Conservation (phyloP, 64 coral and sea anemone species). For the Stichodactyla mertensii region DNA sequence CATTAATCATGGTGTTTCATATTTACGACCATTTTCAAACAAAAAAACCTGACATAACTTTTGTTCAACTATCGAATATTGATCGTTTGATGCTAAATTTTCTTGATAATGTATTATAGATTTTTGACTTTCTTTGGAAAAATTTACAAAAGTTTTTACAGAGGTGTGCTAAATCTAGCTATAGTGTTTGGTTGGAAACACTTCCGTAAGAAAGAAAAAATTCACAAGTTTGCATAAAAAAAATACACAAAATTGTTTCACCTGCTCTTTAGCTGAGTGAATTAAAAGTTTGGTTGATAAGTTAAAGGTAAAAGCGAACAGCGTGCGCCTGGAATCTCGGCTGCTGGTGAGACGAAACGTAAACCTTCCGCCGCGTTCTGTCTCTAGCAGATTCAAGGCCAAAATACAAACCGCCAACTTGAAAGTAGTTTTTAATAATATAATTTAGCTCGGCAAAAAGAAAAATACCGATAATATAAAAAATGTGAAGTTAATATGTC, state of each 20-base stretch:
- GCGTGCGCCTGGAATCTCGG: too few species aligned
- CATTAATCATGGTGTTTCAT: not conserved
- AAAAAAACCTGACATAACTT: not conserved
- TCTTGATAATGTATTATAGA: not conserved
- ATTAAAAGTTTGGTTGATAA: not conserved
- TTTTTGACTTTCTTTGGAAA: not conserved
- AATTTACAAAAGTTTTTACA: not conserved
- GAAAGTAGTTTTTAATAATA: too few species aligned
- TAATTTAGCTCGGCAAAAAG: too few species aligned
- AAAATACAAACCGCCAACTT: too few species aligned
- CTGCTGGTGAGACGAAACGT: too few species aligned
- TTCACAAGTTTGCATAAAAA: not conserved
- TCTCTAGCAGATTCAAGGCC: too few species aligned
- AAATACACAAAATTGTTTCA: not conserved
- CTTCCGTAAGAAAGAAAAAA: not conserved
- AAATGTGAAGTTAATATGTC: not conserved
- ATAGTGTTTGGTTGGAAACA: not conserved
- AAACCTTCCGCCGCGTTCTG: too few species aligned
- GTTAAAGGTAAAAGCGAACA: too few species aligned
- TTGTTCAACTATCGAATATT: not conserved
- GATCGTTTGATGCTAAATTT: not conserved
- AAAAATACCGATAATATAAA: not conserved
- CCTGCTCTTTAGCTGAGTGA: not conserved
- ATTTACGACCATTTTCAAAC: not conserved
- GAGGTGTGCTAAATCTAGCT: not conserved